Evolutionary conservation across 2,797 vertebrate genomes (phyloP).

Genomic region (Pitangus sulphuratus): DNA sequence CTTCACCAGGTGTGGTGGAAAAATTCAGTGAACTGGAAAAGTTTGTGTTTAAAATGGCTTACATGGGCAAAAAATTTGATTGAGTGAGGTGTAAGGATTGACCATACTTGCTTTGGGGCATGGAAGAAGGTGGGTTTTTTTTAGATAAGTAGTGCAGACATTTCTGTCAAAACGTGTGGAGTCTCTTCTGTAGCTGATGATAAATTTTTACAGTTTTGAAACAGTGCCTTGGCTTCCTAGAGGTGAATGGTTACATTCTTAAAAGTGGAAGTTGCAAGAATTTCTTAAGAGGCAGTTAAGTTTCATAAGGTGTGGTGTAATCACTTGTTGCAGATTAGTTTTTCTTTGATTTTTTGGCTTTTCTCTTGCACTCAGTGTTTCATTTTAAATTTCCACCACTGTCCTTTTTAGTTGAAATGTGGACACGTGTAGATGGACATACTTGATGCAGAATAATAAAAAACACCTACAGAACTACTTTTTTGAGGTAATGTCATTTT

Average conservation of each 20-base stretch:
- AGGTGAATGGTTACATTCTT: background rate
- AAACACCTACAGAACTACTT: rapidly evolving
- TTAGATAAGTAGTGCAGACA: background rate
- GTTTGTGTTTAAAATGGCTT: background rate
- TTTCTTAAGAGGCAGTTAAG: conserved; percentile 11
- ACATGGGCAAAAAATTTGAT: background rate
- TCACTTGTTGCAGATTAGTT: background rate
- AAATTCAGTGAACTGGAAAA: background rate
- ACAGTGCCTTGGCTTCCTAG: background rate
- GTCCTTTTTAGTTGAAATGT: background rate
- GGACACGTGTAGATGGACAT: background rate
- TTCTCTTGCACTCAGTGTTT: background rate
- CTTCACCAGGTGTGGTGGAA: background rate
- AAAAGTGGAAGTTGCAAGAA: conserved; percentile 20
- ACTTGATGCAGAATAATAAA: background rate
- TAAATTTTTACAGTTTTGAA: background rate
- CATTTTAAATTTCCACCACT: background rate
- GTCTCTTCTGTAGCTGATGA: background rate
- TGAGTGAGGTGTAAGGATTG: conserved; percentile 1
- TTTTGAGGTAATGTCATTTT: background rate
- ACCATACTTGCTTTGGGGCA: background rate
- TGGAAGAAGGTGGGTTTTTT: background rate
- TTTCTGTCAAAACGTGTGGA: background rate
- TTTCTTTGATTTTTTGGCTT: background rate
- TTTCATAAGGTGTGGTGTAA: background rate